These are phyloP conservation scores for Adelphocoris suturalis DNA, from an alignment of 2,888 invertebrate genomes.

Conservation along the genomic window DNA sequence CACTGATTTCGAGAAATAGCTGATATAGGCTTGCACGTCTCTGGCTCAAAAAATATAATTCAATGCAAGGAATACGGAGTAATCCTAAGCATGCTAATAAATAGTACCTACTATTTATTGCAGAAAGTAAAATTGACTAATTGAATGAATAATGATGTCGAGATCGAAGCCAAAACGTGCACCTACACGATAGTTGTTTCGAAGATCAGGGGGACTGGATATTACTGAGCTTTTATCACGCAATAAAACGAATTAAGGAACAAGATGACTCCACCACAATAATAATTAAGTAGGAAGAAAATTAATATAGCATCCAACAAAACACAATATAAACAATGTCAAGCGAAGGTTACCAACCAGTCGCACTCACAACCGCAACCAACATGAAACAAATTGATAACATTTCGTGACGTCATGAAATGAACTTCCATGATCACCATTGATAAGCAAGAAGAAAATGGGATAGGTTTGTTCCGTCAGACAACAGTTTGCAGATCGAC, in stretches of 20 bases:
- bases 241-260: not conserved
- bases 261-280: not conserved
- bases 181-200: not conserved
- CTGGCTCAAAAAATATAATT: no score
- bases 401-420: not conserved
- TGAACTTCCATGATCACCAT: not conserved
- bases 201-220: not conserved
- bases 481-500: no score
- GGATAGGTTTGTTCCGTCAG: no score
- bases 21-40: no score
- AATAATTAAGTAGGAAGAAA: not conserved
- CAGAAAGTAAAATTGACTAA: no score
- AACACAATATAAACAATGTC: slow-evolving; percentile 11
- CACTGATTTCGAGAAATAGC: no score
- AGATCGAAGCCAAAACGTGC: not conserved
- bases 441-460: no score
- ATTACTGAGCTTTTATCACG: not conserved
- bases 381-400: not conserved
- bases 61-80: no score
- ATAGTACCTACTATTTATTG: no score
- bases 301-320: not conserved
- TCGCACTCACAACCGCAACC: not conserved
- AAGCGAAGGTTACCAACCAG: slow-evolving; percentile 6
- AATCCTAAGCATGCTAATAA: no score
- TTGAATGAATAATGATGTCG: not conserved